phyloP scores from a whole-genome alignment of 2,888 invertebrate genomes.

The Kuschelorhynchus macadamiae region DNA sequence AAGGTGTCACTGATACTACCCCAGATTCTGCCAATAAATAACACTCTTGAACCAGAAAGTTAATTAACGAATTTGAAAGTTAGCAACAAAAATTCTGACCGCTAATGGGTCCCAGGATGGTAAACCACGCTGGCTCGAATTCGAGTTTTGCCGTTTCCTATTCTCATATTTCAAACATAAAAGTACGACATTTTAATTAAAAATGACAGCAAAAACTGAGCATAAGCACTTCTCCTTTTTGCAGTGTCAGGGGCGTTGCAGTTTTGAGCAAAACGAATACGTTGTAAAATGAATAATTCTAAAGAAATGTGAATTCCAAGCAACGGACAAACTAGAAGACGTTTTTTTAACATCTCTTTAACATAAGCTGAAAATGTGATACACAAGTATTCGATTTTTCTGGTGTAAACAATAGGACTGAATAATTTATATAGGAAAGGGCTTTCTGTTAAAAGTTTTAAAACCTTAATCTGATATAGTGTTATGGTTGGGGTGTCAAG shows the following conservation, averaged over 20 bases:
- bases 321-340: too few species aligned
- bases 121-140: constrained; percentile 36
- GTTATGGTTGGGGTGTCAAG: too few species aligned
- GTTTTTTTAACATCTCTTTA: too few species aligned
- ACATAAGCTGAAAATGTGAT: too few species aligned
- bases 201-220: constrained; percentile 42
- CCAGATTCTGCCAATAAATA: constrained; percentile 35
- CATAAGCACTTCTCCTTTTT: constrained; percentile 31
- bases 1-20: not conserved
- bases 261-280: constrained; percentile 6
- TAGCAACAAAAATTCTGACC: constrained; percentile 41
- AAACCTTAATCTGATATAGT: too few species aligned
- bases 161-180: constrained; percentile 47
- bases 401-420: too few species aligned
- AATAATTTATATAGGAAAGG: too few species aligned
- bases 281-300: constrained; percentile 23
- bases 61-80: constrained; percentile 45
- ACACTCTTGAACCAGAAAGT: constrained; percentile 34
- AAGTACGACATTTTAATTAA: constrained; percentile 47
- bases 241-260: constrained; percentile 19
- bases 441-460: too few species aligned
- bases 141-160: constrained; percentile 42
- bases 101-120: constrained; percentile 46
- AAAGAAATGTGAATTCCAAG: too few species aligned
- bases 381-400: too few species aligned